Evolutionary conservation across 64 coral and sea anemone species (phyloP).

Genomic region (Montipora sp.): DNA sequence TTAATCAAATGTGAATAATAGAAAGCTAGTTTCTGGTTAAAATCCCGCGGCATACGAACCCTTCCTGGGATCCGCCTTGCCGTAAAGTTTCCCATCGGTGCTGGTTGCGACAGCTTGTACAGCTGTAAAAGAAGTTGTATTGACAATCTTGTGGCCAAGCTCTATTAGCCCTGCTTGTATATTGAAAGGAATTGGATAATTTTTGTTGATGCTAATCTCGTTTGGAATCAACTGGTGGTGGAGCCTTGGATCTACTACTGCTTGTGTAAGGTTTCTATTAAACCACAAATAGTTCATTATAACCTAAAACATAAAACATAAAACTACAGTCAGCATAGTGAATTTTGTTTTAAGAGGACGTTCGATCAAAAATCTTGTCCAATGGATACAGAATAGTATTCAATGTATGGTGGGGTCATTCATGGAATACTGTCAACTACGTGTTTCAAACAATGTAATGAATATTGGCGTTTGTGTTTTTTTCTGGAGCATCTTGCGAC

Average conservation of each 20-base stretch:
- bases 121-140: constrained; percentile 28
- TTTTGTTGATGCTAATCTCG: constrained; percentile 64
- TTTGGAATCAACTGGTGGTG: constrained; percentile 89
- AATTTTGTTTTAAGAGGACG: too few species aligned
- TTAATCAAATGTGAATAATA: too few species aligned
- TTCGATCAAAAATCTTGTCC: too few species aligned
- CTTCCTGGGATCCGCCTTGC: constrained; percentile 82
- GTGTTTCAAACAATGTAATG: too few species aligned
- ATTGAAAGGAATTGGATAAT: constrained; percentile 25
- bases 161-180: constrained; percentile 70
- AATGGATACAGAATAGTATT: too few species aligned
- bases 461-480: too few species aligned
- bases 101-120: constrained; percentile 78
- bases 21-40: not conserved
- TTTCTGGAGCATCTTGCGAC: too few species aligned
- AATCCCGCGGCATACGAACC: constrained; percentile 78
- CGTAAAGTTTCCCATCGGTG: constrained; percentile 72
- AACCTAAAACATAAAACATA: constrained; percentile 11
- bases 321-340: not conserved
- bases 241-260: constrained; percentile 72
- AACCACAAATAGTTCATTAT: constrained; percentile 95
- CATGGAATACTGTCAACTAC: too few species aligned
- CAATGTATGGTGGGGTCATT: too few species aligned
- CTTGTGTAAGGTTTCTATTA: constrained; percentile 63
- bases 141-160: constrained; percentile 65